Percentiles rank a stretch among this genome's conserved stretches.
Conservation (phyloP, 1,140 invertebrate genomes). For the Papilio glaucus region DNA sequence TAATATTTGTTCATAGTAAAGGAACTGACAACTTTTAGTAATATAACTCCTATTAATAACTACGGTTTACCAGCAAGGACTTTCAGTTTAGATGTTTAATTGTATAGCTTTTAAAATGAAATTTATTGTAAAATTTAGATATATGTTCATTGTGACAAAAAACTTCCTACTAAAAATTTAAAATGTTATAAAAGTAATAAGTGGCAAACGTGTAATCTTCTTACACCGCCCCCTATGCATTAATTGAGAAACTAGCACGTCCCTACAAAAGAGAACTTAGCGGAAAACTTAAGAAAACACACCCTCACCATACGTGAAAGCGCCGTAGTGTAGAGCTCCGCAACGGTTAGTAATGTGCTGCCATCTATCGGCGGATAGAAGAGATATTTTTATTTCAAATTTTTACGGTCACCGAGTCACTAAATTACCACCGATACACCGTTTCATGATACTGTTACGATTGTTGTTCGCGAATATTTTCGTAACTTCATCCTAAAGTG, state of each 20-base stretch:
- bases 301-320: conserved; percentile 53
- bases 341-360: conserved; percentile 46
- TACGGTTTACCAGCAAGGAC: no score
- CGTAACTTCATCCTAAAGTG: conserved; percentile 35
- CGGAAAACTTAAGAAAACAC: conserved; percentile 69
- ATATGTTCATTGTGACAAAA: no score
- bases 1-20: no score
- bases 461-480: conserved; percentile 41
- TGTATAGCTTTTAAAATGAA: no score
- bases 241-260: conserved; percentile 68
- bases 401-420: conserved; percentile 54
- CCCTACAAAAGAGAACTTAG: conserved; percentile 42
- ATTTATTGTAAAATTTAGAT: no score
- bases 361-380: conserved; percentile 74
- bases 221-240: conserved; percentile 69
- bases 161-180: no score
- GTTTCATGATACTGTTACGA: conserved; percentile 42
- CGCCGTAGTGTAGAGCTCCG: conserved; percentile 49
- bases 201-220: conserved; percentile 21
- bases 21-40: no score
- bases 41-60: no score
- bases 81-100: no score
- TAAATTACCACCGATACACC: conserved; percentile 44
- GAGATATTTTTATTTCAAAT: conserved; percentile 56
- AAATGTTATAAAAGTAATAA: conserved; percentile 27